Evolutionary conservation across 2,888 invertebrate species (phyloP).

Genomic region (Eremobia ochroleuca): DNA sequence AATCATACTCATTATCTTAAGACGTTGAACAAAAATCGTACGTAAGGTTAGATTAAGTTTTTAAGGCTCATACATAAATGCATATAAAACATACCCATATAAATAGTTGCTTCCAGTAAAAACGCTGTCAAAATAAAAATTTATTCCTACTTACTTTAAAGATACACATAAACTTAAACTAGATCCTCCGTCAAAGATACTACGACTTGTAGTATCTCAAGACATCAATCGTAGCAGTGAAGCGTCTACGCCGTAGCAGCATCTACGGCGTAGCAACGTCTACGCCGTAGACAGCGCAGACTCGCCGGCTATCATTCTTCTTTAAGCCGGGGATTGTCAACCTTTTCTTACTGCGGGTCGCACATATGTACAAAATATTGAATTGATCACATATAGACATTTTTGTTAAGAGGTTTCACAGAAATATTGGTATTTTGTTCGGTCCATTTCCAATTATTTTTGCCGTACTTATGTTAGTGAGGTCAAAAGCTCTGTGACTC

Average conservation of each 20-base stretch:
- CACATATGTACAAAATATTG: background rate
- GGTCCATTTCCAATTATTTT: background rate
- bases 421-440: background rate
- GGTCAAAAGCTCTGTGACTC: background rate
- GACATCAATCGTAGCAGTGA: slow-evolving; percentile 47
- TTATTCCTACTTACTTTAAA: slow-evolving; percentile 12
- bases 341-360: background rate
- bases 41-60: no score
- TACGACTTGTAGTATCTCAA: slow-evolving; percentile 40
- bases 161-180: slow-evolving; percentile 22
- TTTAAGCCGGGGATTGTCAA: slow-evolving; percentile 38
- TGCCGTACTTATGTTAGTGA: background rate
- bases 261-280: slow-evolving; percentile 48
- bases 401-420: background rate
- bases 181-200: slow-evolving; percentile 32
- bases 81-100: background rate
- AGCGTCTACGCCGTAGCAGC: slow-evolving; percentile 39
- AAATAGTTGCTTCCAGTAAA: background rate
- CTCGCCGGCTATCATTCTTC: slow-evolving; percentile 43
- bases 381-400: background rate
- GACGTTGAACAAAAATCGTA: background rate
- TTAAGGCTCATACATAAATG: background rate
- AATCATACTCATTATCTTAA: background rate
- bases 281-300: slow-evolving; percentile 56
- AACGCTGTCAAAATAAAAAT: background rate